Evolutionary conservation across 1,140 invertebrate species (phyloP), one percentile per base, ranked within the genome.

Genomic region (Anastrepha ludens): DNA sequence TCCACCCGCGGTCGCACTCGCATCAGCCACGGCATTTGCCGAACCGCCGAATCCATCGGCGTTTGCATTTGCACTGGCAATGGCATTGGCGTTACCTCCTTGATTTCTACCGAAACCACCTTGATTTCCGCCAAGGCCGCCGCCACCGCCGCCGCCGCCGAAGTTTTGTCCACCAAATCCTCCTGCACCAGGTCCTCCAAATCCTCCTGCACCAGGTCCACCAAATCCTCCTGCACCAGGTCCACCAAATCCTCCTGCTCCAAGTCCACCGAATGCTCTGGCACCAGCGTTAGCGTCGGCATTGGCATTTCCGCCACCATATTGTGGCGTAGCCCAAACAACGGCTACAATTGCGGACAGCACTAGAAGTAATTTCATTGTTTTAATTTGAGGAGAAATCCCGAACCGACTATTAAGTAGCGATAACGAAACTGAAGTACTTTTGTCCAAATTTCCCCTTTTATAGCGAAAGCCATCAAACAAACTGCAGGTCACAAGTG

Each of bases 281-380:
- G 39, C 13, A 0, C 7, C 44, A 20, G 41, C 64, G 0, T 20
- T 11, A 20, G 87, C 88, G 55, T 58, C 15, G 0, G 20, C 88
- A 7, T 50, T 88, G 78, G 20, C 88, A 81, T 7, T 87, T 44
- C 13, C 87, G 70, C 41, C 81, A 47, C 70, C 62, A n/a, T 87
- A 86, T 85, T 90, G 90, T 13, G 90, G 88, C 65, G 81, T 44
- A 62, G 89, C 90, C 15, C 81, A 88, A 55, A 88, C 89, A 70
- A 88, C 89, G 11, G 88, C 89, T 58, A 88, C 60, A 64, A 90
- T 64, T 39, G 89, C 88, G 67, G 89, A 89, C 20, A 90, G 85
- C 11, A 89, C 88, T 65, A 90, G 86, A 50, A 90, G 89, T n/a
- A 90, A n/a, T 65, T 90, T 90, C 90, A 90, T 90, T 55, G n/a